Evolutionary conservation across 2,888 invertebrate genomes (phyloP), one percentile per base, ranked within the genome.

Genomic region (Gastracanthus pulcherrimus): DNA sequence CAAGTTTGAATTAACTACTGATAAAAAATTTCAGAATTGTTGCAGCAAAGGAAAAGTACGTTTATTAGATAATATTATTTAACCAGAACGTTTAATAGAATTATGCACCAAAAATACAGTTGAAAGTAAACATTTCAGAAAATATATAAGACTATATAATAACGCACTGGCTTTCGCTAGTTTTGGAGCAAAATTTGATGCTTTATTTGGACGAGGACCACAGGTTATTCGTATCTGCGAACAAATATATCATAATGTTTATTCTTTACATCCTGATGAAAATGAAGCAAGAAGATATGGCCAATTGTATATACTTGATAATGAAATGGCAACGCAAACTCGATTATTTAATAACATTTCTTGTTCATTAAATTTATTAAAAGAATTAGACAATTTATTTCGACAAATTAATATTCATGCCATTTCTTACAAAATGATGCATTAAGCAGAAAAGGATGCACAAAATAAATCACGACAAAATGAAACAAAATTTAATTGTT

Each of bases 231-330:
- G n/a, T n/a, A n/a, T n/a, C n/a, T 62, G 74, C 41, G 62, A 62
- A 31, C 74, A 74, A 62, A 62, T 62, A 31, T 74, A 62, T n/a
- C 74, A 74, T 19, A 74, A 62, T 19, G 48, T 45, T 38, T 74
- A 74, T 19, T 41, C 62, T n/a, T 74, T 74, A 74, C 74, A 74
- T 41, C 74, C 62, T 26, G 45, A 60, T 45, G 62, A 74, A 41
- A 74, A 74, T 45, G 45, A 74, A 16, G 34, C 41, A 6, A 60
- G 62, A 60, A 58, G 7, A 60, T 60, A 26, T 62, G 41, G 74
- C 9, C 74, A 74, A 62, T 31, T 74, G 2, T 74, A 62, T 41
- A 74, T 62, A 23, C 31, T 74, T 29, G 62, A 62, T n/a, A 74
- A 74, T 74, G 62, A 62, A 41, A 29, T 41, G 26, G 45, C 74